Percentiles rank a stretch among this genome's conserved stretches.
These are phyloP conservation scores for Maniola jurtina DNA, from an alignment of 1,140 invertebrate genomes.

Conservation along the genomic window DNA sequence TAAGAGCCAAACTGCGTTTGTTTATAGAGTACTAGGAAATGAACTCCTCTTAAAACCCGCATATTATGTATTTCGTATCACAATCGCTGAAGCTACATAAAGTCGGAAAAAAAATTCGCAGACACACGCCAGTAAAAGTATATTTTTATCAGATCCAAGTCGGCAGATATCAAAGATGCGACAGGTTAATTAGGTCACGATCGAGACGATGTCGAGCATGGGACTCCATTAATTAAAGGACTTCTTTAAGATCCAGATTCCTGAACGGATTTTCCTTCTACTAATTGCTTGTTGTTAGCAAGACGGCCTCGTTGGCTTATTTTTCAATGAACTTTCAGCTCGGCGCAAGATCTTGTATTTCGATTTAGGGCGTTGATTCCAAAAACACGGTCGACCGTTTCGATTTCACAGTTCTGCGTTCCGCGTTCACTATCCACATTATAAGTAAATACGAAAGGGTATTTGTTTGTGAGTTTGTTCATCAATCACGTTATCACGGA, in stretches of 20 bases:
- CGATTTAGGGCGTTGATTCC: not conserved
- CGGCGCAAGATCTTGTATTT: not conserved
- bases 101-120: slow-evolving; percentile 2
- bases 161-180: slow-evolving; percentile 13
- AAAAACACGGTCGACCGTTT: too few species aligned
- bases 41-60: not conserved
- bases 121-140: not conserved
- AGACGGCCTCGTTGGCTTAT: not conserved
- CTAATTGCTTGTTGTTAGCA: slow-evolving; percentile 14
- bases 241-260: slow-evolving; percentile 42
- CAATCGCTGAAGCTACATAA: not conserved
- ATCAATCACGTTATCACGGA: too few species aligned
- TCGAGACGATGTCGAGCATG: slow-evolving; percentile 53
- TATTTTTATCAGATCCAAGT: slow-evolving; percentile 9
- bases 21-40: too few species aligned
- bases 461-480: too few species aligned
- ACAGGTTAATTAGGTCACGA: slow-evolving; percentile 64
- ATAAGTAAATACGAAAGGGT: too few species aligned
- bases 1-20: too few species aligned
- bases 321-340: not conserved
- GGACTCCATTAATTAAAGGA: slow-evolving; percentile 56
- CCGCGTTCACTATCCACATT: too few species aligned
- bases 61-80: not conserved
- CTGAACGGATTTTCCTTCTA: slow-evolving; percentile 24
- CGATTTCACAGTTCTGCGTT: too few species aligned